These are phyloP conservation scores for Agrochola macilenta DNA, from an alignment of 2,888 invertebrate genomes.

Conservation along the genomic window DNA sequence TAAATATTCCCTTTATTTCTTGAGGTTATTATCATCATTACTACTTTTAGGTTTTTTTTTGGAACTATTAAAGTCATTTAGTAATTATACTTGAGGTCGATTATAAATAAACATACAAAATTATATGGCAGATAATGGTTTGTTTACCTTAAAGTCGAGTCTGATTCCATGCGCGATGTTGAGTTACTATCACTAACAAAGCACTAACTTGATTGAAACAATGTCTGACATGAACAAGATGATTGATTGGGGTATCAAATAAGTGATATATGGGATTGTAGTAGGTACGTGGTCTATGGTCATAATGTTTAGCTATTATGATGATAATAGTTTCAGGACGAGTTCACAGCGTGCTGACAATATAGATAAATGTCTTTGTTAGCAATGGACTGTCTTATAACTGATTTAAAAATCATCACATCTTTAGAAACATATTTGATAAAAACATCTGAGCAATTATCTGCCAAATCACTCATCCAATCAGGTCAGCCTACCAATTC, in stretches of 20 bases:
- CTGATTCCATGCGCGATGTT: neutral
- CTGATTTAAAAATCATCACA: neutral
- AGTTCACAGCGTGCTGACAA: neutral
- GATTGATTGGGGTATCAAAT: conserved; percentile 34
- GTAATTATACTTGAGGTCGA: neutral
- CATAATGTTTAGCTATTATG: neutral
- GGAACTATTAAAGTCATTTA: neutral
- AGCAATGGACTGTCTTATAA: neutral
- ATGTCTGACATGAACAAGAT: conserved; percentile 26
- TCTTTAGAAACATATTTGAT: neutral
- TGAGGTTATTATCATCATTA: neutral
- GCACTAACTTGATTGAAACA: conserved; percentile 22
- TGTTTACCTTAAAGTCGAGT: neutral
- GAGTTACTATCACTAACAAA: conserved; percentile 2
- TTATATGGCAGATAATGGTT: neutral
- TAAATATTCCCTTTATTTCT: neutral
- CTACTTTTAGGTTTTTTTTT: neutral
- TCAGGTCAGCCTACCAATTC: conserved; percentile 15
- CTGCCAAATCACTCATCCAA: conserved; percentile 9
- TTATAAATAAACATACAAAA: neutral
- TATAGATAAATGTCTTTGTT: neutral
- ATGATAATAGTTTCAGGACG: neutral
- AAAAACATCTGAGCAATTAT: neutral
- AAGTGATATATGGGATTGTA: neutral
- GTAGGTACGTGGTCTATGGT: neutral